Evolutionary conservation across 2,888 invertebrate species (phyloP).

Genomic region (Timema podura): DNA sequence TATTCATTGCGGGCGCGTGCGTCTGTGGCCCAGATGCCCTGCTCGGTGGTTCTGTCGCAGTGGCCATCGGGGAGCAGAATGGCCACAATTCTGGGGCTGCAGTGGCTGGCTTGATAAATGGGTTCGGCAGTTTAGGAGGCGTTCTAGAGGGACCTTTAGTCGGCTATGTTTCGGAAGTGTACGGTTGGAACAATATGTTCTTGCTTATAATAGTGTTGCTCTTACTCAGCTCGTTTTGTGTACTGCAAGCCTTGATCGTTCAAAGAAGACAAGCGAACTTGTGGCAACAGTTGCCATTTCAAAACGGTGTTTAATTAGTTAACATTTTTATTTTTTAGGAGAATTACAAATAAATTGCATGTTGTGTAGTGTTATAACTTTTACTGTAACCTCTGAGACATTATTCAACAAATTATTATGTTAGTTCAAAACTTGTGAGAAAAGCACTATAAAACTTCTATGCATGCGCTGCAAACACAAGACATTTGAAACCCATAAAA

Average conservation of each 20-base stretch:
- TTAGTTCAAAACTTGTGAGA: no score
- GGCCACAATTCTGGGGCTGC: slow-evolving; percentile 45
- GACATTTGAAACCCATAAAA: no score
- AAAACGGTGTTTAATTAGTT: background rate
- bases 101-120: slow-evolving; percentile 47
- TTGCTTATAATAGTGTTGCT: slow-evolving; percentile 43
- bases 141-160: slow-evolving; percentile 48
- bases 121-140: slow-evolving; percentile 48
- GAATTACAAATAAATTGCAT: no score
- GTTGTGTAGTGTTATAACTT: no score
- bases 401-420: no score
- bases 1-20: slow-evolving; percentile 45
- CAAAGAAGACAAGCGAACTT: slow-evolving; percentile 30
- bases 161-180: slow-evolving; percentile 43
- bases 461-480: no score
- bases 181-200: slow-evolving; percentile 47
- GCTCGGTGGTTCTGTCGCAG: slow-evolving; percentile 46
- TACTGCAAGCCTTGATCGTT: slow-evolving; percentile 41
- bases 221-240: slow-evolving; percentile 41
- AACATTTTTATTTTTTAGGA: no score
- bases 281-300: background rate
- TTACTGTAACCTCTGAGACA: no score
- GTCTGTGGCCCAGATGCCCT: slow-evolving; percentile 48
- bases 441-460: no score
- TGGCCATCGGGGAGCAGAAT: slow-evolving; percentile 46